A percentile compares a stretch with the other conserved stretches of the same genome.
phyloP scores from a whole-genome alignment of 2,113 vertebrate species.

The Pholis gunnellus region DNA sequence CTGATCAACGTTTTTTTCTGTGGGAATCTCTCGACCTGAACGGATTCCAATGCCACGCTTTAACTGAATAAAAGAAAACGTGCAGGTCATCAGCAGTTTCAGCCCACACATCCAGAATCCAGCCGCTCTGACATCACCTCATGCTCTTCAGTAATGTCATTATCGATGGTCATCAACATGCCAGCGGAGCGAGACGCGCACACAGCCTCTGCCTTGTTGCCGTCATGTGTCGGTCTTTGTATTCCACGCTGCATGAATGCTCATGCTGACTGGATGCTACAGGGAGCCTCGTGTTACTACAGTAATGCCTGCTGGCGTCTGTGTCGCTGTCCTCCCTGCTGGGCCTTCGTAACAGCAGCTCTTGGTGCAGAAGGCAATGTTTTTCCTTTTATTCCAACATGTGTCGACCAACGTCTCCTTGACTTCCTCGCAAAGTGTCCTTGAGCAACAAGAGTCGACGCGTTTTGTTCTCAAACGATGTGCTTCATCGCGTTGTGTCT shows the following conservation, averaged over 20 bases:
- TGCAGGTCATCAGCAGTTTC: too few species aligned
- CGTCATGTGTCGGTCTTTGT: slow-evolving; percentile 35
- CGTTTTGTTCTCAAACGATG: not conserved
- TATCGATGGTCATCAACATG: slow-evolving; percentile 31
- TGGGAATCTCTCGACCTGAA: too few species aligned
- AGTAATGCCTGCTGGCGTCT: not conserved
- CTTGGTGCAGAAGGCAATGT: not conserved
- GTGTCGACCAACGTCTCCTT: not conserved
- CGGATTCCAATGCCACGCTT: too few species aligned
- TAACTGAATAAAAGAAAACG: too few species aligned
- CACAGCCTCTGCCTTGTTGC: slow-evolving; percentile 65
- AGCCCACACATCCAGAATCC: not conserved
- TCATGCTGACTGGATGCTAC: not conserved
- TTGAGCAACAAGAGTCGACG: not conserved
- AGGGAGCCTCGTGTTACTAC: not conserved
- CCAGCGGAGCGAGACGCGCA: slow-evolving; percentile 55
- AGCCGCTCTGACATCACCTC: slow-evolving; percentile 53
- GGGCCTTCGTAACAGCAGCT: not conserved
- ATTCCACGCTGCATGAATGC: not conserved
- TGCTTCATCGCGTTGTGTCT: not conserved
- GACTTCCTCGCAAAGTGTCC: not conserved
- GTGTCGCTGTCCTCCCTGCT: not conserved
- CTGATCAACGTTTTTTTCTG: too few species aligned
- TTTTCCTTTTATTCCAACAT: not conserved
- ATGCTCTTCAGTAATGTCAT: slow-evolving; percentile 63